Evolutionary conservation across 2,888 invertebrate genomes (phyloP).

Genomic region (Plutella xylostella): DNA sequence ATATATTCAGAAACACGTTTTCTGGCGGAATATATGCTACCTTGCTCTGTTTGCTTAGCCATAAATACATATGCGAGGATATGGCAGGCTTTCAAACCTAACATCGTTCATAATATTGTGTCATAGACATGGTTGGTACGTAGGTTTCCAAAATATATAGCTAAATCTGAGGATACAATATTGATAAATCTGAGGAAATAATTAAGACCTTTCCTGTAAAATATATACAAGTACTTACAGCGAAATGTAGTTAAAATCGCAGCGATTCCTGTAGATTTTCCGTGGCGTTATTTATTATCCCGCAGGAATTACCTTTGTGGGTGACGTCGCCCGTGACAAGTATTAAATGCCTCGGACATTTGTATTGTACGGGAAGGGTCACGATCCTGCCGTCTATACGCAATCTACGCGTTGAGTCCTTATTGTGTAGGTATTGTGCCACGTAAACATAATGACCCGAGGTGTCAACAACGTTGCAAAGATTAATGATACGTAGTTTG

Average conservation of each 20-base stretch:
- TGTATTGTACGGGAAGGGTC: conserved; percentile 13
- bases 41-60: not conserved
- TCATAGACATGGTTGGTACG: too few relatives aligned
- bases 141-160: not conserved
- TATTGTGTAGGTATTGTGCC: not conserved
- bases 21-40: conserved; percentile 23
- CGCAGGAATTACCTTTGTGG: not conserved
- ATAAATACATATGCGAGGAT: not conserved
- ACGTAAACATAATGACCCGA: too few relatives aligned
- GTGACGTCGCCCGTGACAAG: conserved; percentile 2
- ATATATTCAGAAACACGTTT: conserved; percentile 27
- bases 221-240: too few relatives aligned
- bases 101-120: too few relatives aligned
- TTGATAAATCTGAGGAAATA: not conserved
- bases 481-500: too few relatives aligned
- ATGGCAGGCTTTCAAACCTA: too few relatives aligned
- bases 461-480: too few relatives aligned
- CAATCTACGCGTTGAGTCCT: not conserved
- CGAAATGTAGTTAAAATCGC: too few relatives aligned
- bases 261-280: not conserved
- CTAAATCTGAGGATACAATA: not conserved
- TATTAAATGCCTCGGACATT: conserved; percentile 13
- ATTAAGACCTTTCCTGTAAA: too few relatives aligned
- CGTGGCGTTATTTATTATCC: conserved; percentile 2
- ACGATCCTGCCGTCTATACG: too few relatives aligned